Evolutionary conservation across 1,140 invertebrate species (phyloP).

Genomic region (Drosophila suzukii): DNA sequence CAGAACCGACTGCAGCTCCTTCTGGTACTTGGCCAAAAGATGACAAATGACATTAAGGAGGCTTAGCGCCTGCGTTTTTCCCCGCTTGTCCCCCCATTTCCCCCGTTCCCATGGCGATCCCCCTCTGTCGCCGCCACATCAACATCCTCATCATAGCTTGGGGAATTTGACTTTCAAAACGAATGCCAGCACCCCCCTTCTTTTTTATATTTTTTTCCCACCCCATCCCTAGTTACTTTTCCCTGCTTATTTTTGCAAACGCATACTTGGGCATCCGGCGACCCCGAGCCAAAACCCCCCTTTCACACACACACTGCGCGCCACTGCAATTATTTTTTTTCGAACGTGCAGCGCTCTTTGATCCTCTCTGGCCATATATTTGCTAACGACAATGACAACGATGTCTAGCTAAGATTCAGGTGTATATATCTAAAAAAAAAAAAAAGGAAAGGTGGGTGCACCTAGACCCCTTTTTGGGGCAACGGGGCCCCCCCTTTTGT

Average conservation of each 20-base stretch:
- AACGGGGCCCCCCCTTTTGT: conserved; percentile 35
- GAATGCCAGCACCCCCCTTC: conserved; percentile 15
- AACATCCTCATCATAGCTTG: conserved; percentile 32
- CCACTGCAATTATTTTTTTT: conserved; percentile 55
- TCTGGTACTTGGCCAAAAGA: conserved; percentile 58
- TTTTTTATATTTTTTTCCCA: background rate
- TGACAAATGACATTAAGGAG: conserved; percentile 80
- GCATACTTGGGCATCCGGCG: conserved; percentile 41
- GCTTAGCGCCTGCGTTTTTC: conserved; percentile 62
- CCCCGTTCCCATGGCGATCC: background rate
- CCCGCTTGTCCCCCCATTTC: conserved; percentile 3
- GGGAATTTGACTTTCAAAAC: conserved; percentile 64
- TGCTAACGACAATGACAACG: conserved; percentile 77
- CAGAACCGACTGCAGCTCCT: conserved; percentile 58
- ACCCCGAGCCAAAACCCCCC: conserved; percentile 6
- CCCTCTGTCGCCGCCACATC: conserved; percentile 1
- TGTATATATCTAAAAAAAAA: conserved; percentile 17
- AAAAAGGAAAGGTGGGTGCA: background rate
- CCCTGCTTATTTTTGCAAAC: conserved; percentile 5
- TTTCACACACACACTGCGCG: background rate
- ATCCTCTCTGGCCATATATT: conserved; percentile 78
- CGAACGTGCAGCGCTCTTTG: conserved; percentile 66
- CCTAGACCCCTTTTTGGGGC: background rate
- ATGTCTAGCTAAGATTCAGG: conserved; percentile 63
- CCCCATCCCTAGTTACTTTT: conserved; percentile 1